Conservation (phyloP, 2,888 invertebrate species). For the Spodoptera picta region DNA sequence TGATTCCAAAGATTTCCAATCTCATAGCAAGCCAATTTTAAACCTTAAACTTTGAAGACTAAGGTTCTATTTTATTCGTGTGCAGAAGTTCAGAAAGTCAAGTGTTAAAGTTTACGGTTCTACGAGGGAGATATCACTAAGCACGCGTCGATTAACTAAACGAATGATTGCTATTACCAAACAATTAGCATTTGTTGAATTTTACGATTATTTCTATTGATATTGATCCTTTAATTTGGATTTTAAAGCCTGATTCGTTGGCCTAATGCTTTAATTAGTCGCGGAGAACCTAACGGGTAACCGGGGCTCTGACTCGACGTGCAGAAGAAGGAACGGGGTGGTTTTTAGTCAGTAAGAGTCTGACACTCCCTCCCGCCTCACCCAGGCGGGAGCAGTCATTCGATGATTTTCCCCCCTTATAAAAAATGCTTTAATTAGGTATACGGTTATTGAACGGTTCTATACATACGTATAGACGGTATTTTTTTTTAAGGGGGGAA, state of each 20-base stretch:
- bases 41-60: slow-evolving; percentile 16
- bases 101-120: slow-evolving; percentile 60
- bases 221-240: slow-evolving; percentile 29
- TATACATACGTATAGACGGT: too few species aligned
- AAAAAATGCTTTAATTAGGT: slow-evolving; percentile 2
- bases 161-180: slow-evolving; percentile 50
- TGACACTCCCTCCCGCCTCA: too few species aligned
- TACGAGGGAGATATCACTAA: slow-evolving; percentile 56
- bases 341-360: too few species aligned
- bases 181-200: slow-evolving; percentile 30
- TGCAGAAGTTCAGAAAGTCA: slow-evolving; percentile 32
- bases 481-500: too few species aligned
- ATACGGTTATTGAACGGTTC: too few species aligned
- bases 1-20: slow-evolving; percentile 46
- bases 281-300: too few species aligned
- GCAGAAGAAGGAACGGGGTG: too few species aligned
- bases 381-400: too few species aligned
- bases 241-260: too few species aligned
- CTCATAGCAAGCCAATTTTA: neutral
- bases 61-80: slow-evolving; percentile 21
- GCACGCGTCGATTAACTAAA: slow-evolving; percentile 54
- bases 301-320: too few species aligned
- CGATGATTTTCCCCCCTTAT: too few species aligned
- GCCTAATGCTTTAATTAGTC: slow-evolving; percentile 2
- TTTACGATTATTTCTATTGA: slow-evolving; percentile 25